These are phyloP conservation scores for Molossus alvarezi DNA, from an alignment of 2,797 vertebrate species.

Conservation along the genomic window DNA sequence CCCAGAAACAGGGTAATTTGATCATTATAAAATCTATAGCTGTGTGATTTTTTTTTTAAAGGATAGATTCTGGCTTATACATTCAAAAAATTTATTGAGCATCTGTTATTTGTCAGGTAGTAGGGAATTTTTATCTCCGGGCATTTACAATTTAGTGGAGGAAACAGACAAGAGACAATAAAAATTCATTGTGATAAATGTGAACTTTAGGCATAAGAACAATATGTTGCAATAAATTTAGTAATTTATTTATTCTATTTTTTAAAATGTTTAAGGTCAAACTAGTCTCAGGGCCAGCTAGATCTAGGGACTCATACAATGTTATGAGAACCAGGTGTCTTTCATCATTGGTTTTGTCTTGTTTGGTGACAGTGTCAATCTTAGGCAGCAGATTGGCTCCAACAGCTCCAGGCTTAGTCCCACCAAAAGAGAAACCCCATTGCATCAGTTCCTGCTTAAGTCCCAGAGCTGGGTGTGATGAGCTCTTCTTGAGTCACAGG, in stretches of 20 bases:
- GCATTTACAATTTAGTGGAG: conserved; percentile 38
- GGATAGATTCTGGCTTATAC: conserved; percentile 46
- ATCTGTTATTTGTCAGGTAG: conserved; percentile 43
- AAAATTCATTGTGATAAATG: conserved; percentile 6
- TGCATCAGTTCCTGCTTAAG: neutral
- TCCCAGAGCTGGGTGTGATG: neutral
- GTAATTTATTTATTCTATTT: neutral
- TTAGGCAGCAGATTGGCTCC: neutral
- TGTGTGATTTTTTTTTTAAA: conserved; percentile 63
- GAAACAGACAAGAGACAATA: neutral
- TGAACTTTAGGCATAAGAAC: conserved; percentile 37
- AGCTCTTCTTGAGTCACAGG: neutral
- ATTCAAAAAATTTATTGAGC: conserved; percentile 57
- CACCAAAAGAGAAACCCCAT: neutral
- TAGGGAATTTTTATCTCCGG: conserved; percentile 18
- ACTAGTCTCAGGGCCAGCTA: neutral
- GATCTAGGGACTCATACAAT: neutral
- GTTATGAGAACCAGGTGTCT: neutral
- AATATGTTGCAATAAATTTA: conserved; percentile 23
- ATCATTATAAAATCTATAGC: conserved; percentile 23
- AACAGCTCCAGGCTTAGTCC: neutral
- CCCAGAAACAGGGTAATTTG: neutral
- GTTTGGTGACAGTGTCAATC: neutral
- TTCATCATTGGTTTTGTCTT: neutral
- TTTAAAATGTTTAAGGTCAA: neutral